Base-by-base conservation (phyloP, 2,888 invertebrate genomes). In the Chromoteleia sp. region DNA sequence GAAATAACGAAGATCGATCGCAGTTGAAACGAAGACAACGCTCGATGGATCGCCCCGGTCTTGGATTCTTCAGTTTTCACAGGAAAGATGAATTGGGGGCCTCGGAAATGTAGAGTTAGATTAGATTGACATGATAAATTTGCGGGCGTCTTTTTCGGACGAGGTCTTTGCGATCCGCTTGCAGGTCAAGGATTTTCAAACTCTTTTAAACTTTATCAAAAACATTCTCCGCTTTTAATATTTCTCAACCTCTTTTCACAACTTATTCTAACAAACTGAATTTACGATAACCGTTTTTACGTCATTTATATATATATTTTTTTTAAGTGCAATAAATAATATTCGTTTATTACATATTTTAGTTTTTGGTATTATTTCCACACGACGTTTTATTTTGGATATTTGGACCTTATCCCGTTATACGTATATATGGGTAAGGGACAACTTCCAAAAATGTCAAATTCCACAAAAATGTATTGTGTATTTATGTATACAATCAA, bases 1-100 rank as follows among this genome's bases (percentile, higher is more conserved):
- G 67, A 73, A 68, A 61, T 77, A 77, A 82, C 76, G 61, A 84
- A 82, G 85, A 85, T 85, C 83, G 84, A 84, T 85, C 81, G 81
- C 73, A 7, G 71, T 19, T 30, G 29, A 67, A 63, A 68, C 33
- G 81, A 73, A 68, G 73, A 76, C 81, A 74, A 77, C 74, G 50
- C 36, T 61, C 67, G 75, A 59, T 67, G 59, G 59, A 76, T 76
- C 61, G 29, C 52, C 39, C 17, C n/a, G 30, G 2, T 45, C 56
- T 73, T 33, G 58, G 43, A 68, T 65, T 65, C 75, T 70, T 65
- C 75, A 65, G 43, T 75, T 81, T 76, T 76, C 65, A 67, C 71
- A 29, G 39, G 58, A 68, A 75, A 75, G 78, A 75, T 82, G 70
- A 71, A 82, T 82, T 36, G 70, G 45, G 15, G 33, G 5, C 19